phyloP scores from a whole-genome alignment of 2,113 vertebrate species.

The Perca flavescens region DNA sequence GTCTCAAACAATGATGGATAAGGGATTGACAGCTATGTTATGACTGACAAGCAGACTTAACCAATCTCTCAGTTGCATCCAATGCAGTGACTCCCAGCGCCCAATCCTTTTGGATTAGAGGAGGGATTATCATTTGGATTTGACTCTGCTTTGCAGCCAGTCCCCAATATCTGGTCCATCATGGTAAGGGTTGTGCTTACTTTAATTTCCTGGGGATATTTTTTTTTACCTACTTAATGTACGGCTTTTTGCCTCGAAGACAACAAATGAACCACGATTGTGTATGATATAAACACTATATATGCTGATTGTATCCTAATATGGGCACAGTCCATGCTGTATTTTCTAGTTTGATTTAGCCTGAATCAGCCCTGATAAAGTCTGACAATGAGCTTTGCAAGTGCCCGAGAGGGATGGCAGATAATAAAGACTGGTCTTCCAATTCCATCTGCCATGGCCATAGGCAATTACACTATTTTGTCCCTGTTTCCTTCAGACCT shows the following conservation, averaged over 20 bases:
- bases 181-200: constrained; percentile 29
- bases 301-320: neutral
- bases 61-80: constrained; percentile 77
- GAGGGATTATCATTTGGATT: constrained; percentile 82
- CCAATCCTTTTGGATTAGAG: constrained; percentile 84
- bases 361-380: constrained; percentile 24
- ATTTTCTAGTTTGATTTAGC: constrained; percentile 5
- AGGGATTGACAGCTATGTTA: constrained; percentile 77
- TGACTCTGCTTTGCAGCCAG: constrained; percentile 68
- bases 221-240: neutral
- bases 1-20: constrained; percentile 67
- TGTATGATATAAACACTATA: neutral
- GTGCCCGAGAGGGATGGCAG: constrained; percentile 15
- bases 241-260: neutral
- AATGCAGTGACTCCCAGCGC: constrained; percentile 62
- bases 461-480: neutral
- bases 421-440: constrained; percentile 28
- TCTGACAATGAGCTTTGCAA: constrained; percentile 21
- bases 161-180: constrained; percentile 60
- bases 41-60: constrained; percentile 81
- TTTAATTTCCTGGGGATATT: constrained; percentile 29
- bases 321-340: neutral
- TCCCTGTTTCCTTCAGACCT: constrained; percentile 3
- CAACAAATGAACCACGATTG: neutral
- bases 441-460: constrained; percentile 12